Conservation (phyloP, 1,140 invertebrate genomes). For the Oryctes rhinoceros region DNA sequence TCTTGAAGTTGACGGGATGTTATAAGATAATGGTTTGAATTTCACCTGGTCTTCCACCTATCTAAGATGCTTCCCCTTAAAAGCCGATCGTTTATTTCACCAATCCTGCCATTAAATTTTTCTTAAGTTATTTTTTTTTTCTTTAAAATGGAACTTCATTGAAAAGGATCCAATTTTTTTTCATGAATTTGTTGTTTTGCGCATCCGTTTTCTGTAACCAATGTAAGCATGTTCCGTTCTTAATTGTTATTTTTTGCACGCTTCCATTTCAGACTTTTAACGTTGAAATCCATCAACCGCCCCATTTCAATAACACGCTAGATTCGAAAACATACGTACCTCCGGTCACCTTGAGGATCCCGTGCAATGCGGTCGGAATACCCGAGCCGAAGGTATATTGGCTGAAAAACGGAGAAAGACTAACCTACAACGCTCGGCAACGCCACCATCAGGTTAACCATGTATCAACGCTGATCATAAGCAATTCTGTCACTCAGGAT, state of each 20-base stretch:
- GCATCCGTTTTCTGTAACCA: too few species aligned
- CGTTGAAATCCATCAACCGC: constrained; percentile 41
- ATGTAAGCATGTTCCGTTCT: too few species aligned
- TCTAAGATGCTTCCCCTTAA: too few species aligned
- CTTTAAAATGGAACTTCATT: too few species aligned
- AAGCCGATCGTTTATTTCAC: too few species aligned
- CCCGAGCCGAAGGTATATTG: constrained; percentile 73
- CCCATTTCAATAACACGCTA: constrained; percentile 54
- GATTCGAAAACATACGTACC: constrained; percentile 63
- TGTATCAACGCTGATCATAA: constrained; percentile 50
- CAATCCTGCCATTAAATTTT: too few species aligned
- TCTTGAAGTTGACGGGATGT: too few species aligned
- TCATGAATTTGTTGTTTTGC: too few species aligned
- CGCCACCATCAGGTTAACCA: constrained; percentile 43
- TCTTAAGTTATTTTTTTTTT: too few species aligned
- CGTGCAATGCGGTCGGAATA: constrained; percentile 72
- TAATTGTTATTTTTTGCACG: neutral
- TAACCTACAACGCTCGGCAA: constrained; percentile 65
- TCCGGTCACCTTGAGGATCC: constrained; percentile 74
- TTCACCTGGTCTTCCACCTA: too few species aligned
- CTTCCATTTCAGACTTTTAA: constrained; percentile 39
- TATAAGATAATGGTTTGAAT: too few species aligned
- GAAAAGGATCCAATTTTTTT: too few species aligned
- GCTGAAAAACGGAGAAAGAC: constrained; percentile 75
- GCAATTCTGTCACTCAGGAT: constrained; percentile 56